Conservation (phyloP, 2,888 invertebrate genomes). For the Drosophila emarginata region DNA sequence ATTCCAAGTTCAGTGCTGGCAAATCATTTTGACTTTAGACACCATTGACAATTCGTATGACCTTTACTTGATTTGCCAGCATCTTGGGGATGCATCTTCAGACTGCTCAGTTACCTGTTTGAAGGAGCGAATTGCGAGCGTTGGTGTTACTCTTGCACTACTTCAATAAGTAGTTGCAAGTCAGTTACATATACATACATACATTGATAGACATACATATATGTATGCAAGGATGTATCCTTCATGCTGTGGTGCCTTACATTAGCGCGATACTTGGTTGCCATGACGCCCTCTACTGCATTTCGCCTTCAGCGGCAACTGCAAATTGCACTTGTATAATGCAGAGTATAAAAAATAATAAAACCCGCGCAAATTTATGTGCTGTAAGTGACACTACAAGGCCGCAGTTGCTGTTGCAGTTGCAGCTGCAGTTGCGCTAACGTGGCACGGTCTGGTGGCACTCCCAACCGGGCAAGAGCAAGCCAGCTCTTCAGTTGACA, state of each 20-base stretch:
- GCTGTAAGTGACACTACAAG: constrained; percentile 73
- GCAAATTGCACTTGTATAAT: constrained; percentile 72
- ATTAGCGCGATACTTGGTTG: constrained; percentile 59
- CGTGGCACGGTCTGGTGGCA: constrained; percentile 19
- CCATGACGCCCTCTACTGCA: constrained; percentile 15
- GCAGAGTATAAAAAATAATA: constrained; percentile 46
- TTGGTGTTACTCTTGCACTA: background rate
- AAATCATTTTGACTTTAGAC: background rate
- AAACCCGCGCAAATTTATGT: constrained; percentile 61
- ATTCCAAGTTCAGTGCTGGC: background rate
- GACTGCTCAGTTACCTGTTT: background rate
- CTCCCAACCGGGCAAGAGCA: constrained; percentile 43
- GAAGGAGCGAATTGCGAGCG: background rate
- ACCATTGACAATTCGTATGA: background rate
- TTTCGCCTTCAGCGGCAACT: constrained; percentile 59
- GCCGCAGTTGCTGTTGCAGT: constrained; percentile 43
- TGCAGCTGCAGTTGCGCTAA: constrained; percentile 32
- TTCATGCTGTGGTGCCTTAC: constrained; percentile 74
- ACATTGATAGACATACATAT: background rate
- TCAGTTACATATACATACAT: background rate
- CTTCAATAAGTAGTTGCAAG: background rate
- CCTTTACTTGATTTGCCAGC: background rate
- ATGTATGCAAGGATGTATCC: constrained; percentile 40
- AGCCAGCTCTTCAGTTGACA: constrained; percentile 62
- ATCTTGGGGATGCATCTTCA: background rate